Conservation (phyloP, 2,888 invertebrate species). For the Ophioninae sp. region DNA sequence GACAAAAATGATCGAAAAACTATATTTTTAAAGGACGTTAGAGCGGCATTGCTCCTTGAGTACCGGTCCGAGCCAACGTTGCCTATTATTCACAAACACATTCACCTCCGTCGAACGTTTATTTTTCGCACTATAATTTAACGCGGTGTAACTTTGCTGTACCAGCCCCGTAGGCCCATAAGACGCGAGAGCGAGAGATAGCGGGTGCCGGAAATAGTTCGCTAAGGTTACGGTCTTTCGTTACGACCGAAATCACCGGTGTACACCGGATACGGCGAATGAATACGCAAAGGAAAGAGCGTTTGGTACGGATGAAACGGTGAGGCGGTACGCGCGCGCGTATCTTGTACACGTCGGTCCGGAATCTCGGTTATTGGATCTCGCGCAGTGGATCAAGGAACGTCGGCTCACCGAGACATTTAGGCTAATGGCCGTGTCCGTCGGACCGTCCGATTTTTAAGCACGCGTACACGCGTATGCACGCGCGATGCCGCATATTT, state of each 20-base stretch:
- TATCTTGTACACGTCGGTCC: constrained; percentile 32
- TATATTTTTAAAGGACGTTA: too few relatives aligned
- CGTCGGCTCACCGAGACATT: constrained; percentile 61
- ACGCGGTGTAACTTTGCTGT: too few relatives aligned
- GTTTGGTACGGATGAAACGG: constrained; percentile 25
- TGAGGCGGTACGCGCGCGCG: constrained; percentile 38
- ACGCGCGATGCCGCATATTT: not conserved
- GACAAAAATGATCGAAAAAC: too few relatives aligned
- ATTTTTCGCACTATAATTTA: too few relatives aligned
- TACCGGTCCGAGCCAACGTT: too few relatives aligned
- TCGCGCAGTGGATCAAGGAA: constrained; percentile 60
- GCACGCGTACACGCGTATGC: constrained; percentile 4
- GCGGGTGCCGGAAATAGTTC: not conserved
- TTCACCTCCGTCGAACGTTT: too few relatives aligned
- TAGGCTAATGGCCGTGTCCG: constrained; percentile 62
- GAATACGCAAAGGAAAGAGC: constrained; percentile 11
- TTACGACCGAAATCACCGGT: not conserved
- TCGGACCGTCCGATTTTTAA: constrained; percentile 59
- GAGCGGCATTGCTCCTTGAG: too few relatives aligned
- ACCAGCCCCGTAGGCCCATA: too few relatives aligned
- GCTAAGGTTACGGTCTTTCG: not conserved
- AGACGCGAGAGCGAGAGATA: not conserved
- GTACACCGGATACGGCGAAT: not conserved
- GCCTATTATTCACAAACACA: too few relatives aligned
- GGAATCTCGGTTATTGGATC: constrained; percentile 56